Base-by-base conservation (phyloP, 2,888 invertebrate species). In the Pterostichus madidus region DNA sequence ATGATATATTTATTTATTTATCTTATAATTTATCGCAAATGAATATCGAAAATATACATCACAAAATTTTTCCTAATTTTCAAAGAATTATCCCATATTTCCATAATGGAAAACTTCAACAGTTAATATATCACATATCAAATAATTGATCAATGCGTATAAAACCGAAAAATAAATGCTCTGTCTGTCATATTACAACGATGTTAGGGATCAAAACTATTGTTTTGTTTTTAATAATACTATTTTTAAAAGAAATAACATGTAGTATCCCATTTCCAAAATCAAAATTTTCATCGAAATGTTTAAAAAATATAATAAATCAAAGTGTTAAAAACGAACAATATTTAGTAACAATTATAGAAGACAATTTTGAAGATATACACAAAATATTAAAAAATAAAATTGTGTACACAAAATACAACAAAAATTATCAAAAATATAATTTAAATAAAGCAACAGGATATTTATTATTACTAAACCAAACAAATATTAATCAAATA, bases 271-370 rank as follows among this genome's bases (percentile, higher is more conserved):
- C 2, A 8, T 39, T 0, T 39, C 39, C 6, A 7, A 17, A 5
- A 56, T 2, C 31, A 8, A 56, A 56, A 56, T 13, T 10, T 13
- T 10, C 56, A 3, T 56, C 56, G 2, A 13, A 64, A 13, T 80
- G 80, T 68, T 53, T 80, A 10, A 49, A 53, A 52, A 68, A 46
- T 15, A 17, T 80, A 17, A 39, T 80, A 35, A 56, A 56, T 35
- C 11, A 52, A 53, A 80, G 13, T 17, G 7, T 75, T 49, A 24
- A 10, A 71, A 71, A 80, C 11, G 11, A 64, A 5, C 49, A 64
- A 24, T 68, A 80, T 80, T 80, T 80, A 64, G 13, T 80, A 35
- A 35, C 68, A 15, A 52, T 80, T 52, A 15, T 53, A 35, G 80
- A 80, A 64, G 49, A 61, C 5, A n/a, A 44, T 13, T 68, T 80